A percentile compares a stretch with the other conserved stretches of the same genome.
These are phyloP conservation scores for Chrysopa pallens DNA, from an alignment of 1,140 invertebrate genomes.

Conservation along the genomic window DNA sequence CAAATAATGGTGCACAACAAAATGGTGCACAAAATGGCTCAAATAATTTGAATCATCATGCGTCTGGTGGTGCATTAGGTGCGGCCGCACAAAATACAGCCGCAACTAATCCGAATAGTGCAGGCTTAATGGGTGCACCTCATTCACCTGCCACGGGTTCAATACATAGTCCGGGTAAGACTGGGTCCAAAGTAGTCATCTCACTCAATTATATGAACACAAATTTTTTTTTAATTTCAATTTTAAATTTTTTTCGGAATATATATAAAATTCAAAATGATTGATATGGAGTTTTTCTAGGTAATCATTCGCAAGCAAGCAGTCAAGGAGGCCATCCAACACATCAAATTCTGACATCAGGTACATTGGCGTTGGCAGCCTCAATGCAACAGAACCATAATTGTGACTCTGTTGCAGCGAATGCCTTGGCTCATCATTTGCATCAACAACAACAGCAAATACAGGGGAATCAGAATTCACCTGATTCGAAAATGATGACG, in stretches of 20 bases:
- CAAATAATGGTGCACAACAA: neutral
- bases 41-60: too few relatives aligned
- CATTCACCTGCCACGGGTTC: neutral
- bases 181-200: too few relatives aligned
- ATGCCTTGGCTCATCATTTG: neutral
- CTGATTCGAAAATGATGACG: neutral
- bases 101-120: neutral
- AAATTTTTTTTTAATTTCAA: too few relatives aligned
- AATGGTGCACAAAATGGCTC: neutral
- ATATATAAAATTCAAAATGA: too few relatives aligned
- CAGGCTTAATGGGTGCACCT: neutral
- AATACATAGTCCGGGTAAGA: neutral
- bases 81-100: neutral
- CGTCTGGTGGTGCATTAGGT: too few relatives aligned
- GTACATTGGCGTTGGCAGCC: neutral
- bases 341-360: neutral
- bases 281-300: neutral
- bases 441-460: neutral
- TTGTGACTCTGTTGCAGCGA: neutral
- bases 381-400: neutral
- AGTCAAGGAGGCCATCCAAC: neutral
- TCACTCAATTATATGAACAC: too few relatives aligned
- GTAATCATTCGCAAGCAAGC: neutral
- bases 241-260: too few relatives aligned
- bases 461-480: neutral